Conservation (phyloP, 2,888 invertebrate genomes). For the Nemapogon koenigi region DNA sequence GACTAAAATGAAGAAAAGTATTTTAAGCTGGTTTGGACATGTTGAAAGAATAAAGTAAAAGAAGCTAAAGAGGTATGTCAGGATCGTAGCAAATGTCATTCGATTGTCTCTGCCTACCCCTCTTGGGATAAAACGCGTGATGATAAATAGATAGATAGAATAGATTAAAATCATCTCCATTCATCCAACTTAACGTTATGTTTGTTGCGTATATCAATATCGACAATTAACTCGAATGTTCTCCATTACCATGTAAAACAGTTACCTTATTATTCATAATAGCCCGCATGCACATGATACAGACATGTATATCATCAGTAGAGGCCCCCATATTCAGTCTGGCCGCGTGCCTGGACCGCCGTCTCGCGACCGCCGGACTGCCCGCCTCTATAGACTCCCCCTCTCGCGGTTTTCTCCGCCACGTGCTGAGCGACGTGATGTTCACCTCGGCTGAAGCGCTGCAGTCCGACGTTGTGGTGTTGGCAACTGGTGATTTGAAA, state of each 20-base stretch:
- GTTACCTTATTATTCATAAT: conserved; percentile 98
- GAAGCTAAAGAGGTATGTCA: too few species aligned
- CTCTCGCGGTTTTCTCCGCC: conserved; percentile 37
- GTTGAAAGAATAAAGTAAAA: too few species aligned
- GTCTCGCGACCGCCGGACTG: conserved; percentile 49
- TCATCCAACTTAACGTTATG: too few species aligned
- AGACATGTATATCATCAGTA: conserved; percentile 98
- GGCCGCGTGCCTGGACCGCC: conserved; percentile 84
- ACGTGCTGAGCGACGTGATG: conserved; percentile 32
- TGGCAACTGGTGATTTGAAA: conserved; percentile 19
- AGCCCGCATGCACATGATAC: conserved; percentile 98
- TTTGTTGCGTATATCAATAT: too few species aligned
- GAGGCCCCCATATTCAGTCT: conserved; percentile 94
- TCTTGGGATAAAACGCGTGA: too few species aligned
- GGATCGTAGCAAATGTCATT: too few species aligned
- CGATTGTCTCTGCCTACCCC: too few species aligned
- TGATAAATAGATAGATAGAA: too few species aligned
- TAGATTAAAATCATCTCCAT: too few species aligned
- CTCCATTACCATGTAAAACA: neutral
- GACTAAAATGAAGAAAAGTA: too few species aligned
- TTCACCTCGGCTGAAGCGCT: conserved; percentile 40
- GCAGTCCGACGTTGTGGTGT: conserved; percentile 53
- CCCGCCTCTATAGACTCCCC: conserved; percentile 29
- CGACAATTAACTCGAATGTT: too few species aligned
- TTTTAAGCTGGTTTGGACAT: too few species aligned